Evolutionary conservation across 92 coral and sea anemone genomes (phyloP), one percentile per base, ranked within the genome.

Genomic region (Plumapathes pennacea): DNA sequence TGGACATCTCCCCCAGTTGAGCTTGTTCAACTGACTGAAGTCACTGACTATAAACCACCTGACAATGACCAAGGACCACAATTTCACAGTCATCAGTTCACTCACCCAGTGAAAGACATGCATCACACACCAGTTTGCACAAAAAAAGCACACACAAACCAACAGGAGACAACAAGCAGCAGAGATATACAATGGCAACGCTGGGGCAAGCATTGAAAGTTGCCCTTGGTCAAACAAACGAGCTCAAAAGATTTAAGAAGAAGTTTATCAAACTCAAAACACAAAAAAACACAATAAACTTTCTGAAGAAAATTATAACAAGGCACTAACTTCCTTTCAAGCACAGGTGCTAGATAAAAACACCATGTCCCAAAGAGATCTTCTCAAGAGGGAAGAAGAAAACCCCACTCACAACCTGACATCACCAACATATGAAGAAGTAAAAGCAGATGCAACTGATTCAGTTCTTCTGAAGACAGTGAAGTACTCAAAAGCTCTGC

Each of bases 81-180:
- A n/a, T n/a, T n/a, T n/a, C n/a, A n/a, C n/a, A n/a, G n/a, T n/a
- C n/a, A 27, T 25, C 5, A n/a, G n/a, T n/a, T n/a, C n/a, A n/a
- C n/a, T n/a, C n/a, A n/a, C n/a, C n/a, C n/a, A n/a, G n/a, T n/a
- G n/a, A n/a, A n/a, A n/a, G n/a, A n/a, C n/a, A n/a, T n/a, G n/a
- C n/a, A n/a, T 71, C 32, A 51, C 40, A 37, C 37, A 51, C 13
- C 0, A 20, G n/a, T 25, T 72, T 21, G 37, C 42, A 9, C 25
- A 54, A 10, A 56, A 70, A 23, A 76, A n/a, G n/a, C n/a, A 69
- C 34, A 71, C 51, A 27, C 67, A 69, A 11, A 57, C 84, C 15
- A 65, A 14, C 40, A 78, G 55, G 34, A 47, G 38, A 66, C 69
- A 32, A 41, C 70, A 31, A 60, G 64, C n/a, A 25, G 54, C 29